phyloP scores from a whole-genome alignment of 2,113 vertebrate species.

The Megaceryle maxima region DNA sequence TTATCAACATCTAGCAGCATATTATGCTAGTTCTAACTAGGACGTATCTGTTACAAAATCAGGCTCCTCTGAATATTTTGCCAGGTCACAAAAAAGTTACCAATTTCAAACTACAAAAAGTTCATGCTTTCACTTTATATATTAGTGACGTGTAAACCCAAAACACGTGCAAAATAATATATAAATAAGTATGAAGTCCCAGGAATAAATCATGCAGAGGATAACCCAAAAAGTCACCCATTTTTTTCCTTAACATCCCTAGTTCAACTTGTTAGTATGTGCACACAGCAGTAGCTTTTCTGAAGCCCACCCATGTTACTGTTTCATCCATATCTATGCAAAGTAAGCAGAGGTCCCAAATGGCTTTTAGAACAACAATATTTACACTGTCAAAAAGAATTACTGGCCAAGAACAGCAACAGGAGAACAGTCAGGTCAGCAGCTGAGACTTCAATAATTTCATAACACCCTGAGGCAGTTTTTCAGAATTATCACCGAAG shows the following conservation, averaged over 20 bases:
- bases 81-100: neutral
- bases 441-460: conserved; percentile 41
- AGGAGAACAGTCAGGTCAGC: conserved; percentile 43
- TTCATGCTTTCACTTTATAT: neutral
- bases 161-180: neutral
- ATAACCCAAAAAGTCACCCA: neutral
- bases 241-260: neutral
- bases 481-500: conserved; percentile 15
- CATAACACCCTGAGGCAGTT: neutral
- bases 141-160: neutral
- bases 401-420: conserved; percentile 2
- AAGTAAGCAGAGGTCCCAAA: neutral
- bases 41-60: neutral
- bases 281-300: neutral
- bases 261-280: neutral
- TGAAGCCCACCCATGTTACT: neutral
- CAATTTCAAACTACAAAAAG: neutral
- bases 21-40: neutral
- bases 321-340: neutral
- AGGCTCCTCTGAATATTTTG: neutral
- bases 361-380: conserved; percentile 10
- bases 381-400: conserved; percentile 32
- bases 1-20: neutral
- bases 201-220: neutral
- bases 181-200: neutral